A percentile compares a stretch with the other conserved stretches of the same genome.
phyloP scores from a whole-genome alignment of 53 echinoderm and acorn worm genomes.

The Stichopus horrens region DNA sequence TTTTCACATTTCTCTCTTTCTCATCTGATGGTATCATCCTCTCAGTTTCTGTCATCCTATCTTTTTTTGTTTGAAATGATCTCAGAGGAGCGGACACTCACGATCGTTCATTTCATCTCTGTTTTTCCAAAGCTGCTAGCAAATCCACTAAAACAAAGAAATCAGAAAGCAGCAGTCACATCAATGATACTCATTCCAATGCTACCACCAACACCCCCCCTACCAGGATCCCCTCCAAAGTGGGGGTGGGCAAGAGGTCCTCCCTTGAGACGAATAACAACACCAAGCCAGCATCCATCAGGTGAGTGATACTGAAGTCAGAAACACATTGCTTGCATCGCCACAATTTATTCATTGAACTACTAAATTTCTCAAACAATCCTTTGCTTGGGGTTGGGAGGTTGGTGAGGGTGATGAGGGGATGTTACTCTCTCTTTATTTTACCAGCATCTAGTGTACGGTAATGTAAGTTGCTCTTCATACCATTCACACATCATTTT shows the following conservation, averaged over 20 bases:
- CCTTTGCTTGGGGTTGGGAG: too few species aligned
- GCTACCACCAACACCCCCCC: conserved; percentile 38
- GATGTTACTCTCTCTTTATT: too few species aligned
- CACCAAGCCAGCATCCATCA: conserved; percentile 41
- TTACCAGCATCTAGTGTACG: too few species aligned
- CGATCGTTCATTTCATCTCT: neutral
- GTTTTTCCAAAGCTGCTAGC: conserved; percentile 12
- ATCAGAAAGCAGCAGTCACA: neutral
- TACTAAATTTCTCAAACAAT: too few species aligned
- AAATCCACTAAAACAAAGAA: conserved; percentile 18
- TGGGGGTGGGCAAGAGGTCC: conserved; percentile 49
- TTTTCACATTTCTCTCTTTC: too few species aligned
- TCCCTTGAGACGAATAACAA: conserved; percentile 51
- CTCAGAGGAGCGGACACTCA: neutral
- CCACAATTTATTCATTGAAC: too few species aligned
- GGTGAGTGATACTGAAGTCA: conserved; percentile 19
- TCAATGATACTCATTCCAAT: conserved; percentile 40
- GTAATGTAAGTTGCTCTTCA: too few species aligned
- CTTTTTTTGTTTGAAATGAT: too few species aligned
- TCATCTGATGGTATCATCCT: too few species aligned
- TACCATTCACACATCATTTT: too few species aligned
- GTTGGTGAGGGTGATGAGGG: too few species aligned
- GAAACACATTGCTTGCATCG: neutral
- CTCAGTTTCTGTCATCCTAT: too few species aligned
- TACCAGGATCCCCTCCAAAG: conserved; percentile 34